Conservation (phyloP, 2,888 invertebrate species). For the Ecliptopera silaceata region DNA sequence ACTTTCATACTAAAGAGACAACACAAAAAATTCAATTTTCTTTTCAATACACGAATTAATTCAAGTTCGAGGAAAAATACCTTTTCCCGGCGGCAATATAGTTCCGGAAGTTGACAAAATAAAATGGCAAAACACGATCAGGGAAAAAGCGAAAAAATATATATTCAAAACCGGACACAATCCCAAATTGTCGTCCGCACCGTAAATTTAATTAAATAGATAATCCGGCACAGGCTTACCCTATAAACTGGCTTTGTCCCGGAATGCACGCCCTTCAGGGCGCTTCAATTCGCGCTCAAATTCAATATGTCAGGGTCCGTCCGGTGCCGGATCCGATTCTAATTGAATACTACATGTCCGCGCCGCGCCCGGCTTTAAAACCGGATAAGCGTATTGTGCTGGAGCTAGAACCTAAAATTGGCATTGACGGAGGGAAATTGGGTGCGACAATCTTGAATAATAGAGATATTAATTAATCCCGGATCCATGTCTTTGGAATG, state of each 20-base stretch:
- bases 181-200: slow-evolving; percentile 21
- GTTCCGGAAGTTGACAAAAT: background rate
- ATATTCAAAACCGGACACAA: slow-evolving; percentile 13
- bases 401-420: slow-evolving; percentile 30
- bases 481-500: background rate
- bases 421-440: slow-evolving; percentile 27
- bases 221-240: slow-evolving; percentile 22
- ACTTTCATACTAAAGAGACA: slow-evolving; percentile 12
- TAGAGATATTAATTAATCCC: slow-evolving; percentile 29
- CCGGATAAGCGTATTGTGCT: slow-evolving; percentile 33
- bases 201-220: slow-evolving; percentile 30
- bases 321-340: slow-evolving; percentile 37
- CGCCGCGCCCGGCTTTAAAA: slow-evolving; percentile 37
- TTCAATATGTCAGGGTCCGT: slow-evolving; percentile 45
- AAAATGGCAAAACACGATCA: background rate
- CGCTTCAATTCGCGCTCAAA: slow-evolving; percentile 43
- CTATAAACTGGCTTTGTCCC: slow-evolving; percentile 27
- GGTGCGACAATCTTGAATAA: slow-evolving; percentile 25
- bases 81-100: background rate
- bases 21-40: background rate
- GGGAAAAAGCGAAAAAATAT: slow-evolving; percentile 9
- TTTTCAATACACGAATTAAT: background rate
- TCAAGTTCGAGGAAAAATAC: background rate
- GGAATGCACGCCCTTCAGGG: slow-evolving; percentile 30
- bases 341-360: slow-evolving; percentile 51